phyloP scores from a whole-genome alignment of 2,797 vertebrate genomes.

The Cyprinodon diabolis region DNA sequence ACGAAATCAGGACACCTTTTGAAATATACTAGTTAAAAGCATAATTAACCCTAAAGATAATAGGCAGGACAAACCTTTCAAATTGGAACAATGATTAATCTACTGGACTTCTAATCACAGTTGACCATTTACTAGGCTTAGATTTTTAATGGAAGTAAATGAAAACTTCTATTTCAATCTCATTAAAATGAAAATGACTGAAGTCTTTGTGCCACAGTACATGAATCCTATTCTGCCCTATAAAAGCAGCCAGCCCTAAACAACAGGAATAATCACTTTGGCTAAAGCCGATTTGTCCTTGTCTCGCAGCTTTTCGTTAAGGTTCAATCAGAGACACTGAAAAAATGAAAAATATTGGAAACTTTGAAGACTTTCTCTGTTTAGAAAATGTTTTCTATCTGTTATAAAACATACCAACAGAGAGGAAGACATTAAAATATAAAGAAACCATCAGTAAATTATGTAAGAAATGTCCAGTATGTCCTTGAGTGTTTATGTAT shows the following conservation, averaged over 20 bases:
- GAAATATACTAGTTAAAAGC: too few relatives aligned
- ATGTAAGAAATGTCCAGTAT: too few relatives aligned
- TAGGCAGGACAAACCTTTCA: not conserved
- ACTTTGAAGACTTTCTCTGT: not conserved
- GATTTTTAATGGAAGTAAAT: constrained; percentile 16
- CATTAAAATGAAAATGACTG: constrained; percentile 43
- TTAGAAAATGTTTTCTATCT: not conserved
- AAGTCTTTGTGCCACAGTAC: constrained; percentile 7
- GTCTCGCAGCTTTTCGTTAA: not conserved
- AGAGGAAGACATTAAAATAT: too few relatives aligned
- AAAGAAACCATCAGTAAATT: too few relatives aligned
- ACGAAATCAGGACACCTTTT: too few relatives aligned
- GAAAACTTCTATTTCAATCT: constrained; percentile 37
- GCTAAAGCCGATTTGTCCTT: constrained; percentile 3
- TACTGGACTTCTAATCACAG: constrained; percentile 22
- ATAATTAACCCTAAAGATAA: constrained; percentile 12
- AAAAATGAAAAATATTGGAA: not conserved
- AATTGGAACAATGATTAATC: constrained; percentile 24
- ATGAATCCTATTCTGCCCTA: constrained; percentile 34
- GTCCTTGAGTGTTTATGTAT: too few relatives aligned
- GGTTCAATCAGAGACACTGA: constrained; percentile 1
- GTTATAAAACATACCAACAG: not conserved
- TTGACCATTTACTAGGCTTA: constrained; percentile 20
- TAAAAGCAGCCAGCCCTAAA: constrained; percentile 17
- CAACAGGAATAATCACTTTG: constrained; percentile 19